These are phyloP conservation scores for Falco concolor DNA, from an alignment of 2,797 vertebrate species.

Conservation along the genomic window DNA sequence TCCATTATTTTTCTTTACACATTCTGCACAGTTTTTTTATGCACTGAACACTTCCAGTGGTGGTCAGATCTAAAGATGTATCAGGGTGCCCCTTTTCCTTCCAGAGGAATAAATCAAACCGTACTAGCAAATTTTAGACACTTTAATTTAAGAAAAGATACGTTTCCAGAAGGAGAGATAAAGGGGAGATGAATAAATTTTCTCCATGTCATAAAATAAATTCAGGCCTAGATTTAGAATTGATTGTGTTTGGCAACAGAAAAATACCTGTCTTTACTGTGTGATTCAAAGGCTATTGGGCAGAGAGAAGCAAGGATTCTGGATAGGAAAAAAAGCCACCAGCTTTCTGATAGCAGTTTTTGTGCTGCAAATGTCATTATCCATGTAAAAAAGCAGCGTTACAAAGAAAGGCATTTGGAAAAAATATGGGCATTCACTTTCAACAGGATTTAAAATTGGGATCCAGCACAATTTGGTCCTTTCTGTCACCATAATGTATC, in stretches of 20 bases:
- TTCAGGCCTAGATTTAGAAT: not conserved
- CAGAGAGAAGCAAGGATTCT: not conserved
- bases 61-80: not conserved
- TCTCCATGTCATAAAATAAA: constrained; percentile 6
- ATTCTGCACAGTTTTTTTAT: not conserved
- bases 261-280: not conserved
- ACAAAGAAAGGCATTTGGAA: not conserved
- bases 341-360: not conserved
- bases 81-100: not conserved
- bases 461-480: not conserved
- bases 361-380: not conserved
- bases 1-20: not conserved
- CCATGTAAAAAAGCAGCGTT: not conserved
- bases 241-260: not conserved
- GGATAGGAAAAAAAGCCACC: not conserved
- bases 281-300: not conserved
- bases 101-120: constrained; percentile 14
- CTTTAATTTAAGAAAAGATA: constrained; percentile 33
- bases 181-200: constrained; percentile 15
- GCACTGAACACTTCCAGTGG: not conserved
- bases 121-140: not conserved
- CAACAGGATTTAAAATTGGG: not conserved
- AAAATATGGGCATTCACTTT: not conserved
- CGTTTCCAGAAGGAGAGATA: constrained; percentile 2
- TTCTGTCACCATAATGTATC: not conserved